Percentiles rank a stretch among this genome's conserved stretches.
Evolutionary conservation across 2,888 invertebrate species (phyloP).

Genomic region (Drosophila flavopinicola): DNA sequence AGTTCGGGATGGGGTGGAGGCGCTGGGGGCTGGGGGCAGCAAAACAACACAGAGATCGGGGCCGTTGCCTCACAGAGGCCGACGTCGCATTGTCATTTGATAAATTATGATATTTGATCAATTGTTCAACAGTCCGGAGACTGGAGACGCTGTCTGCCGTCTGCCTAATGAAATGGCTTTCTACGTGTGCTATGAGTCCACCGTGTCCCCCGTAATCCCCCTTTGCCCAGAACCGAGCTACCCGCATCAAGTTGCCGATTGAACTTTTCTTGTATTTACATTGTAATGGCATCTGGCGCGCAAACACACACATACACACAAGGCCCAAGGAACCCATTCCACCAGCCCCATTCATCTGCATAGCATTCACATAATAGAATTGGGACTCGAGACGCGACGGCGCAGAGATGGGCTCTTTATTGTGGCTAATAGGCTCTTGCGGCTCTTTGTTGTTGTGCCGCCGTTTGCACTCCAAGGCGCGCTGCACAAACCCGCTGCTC

Average conservation of each 20-base stretch:
- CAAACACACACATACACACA: constrained; percentile 56
- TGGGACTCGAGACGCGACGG: constrained; percentile 40
- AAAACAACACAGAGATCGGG: constrained; percentile 46
- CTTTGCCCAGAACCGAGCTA: constrained; percentile 5
- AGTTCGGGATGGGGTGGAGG: constrained; percentile 35
- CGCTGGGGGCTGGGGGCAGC: too few species aligned
- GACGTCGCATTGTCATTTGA: constrained; percentile 78
- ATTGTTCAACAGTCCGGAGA: constrained; percentile 69
- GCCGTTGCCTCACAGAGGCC: constrained; percentile 67
- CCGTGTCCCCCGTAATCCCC: background rate
- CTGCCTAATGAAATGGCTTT: constrained; percentile 67
- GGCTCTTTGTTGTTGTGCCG: constrained; percentile 74
- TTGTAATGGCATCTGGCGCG: constrained; percentile 79
- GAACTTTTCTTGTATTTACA: constrained; percentile 77
- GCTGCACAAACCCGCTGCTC: constrained; percentile 27
- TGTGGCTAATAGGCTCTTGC: constrained; percentile 76
- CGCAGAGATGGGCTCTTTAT: constrained; percentile 67
- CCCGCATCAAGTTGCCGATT: constrained; percentile 73
- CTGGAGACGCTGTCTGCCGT: constrained; percentile 39
- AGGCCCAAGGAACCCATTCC: constrained; percentile 32
- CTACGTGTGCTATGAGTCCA: constrained; percentile 51
- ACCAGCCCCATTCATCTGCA: constrained; percentile 70
- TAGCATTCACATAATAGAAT: constrained; percentile 69
- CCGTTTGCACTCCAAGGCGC: constrained; percentile 63
- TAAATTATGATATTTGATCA: constrained; percentile 82